Conservation (phyloP, 1,140 invertebrate species). For the Alviniconcha marisindica region DNA sequence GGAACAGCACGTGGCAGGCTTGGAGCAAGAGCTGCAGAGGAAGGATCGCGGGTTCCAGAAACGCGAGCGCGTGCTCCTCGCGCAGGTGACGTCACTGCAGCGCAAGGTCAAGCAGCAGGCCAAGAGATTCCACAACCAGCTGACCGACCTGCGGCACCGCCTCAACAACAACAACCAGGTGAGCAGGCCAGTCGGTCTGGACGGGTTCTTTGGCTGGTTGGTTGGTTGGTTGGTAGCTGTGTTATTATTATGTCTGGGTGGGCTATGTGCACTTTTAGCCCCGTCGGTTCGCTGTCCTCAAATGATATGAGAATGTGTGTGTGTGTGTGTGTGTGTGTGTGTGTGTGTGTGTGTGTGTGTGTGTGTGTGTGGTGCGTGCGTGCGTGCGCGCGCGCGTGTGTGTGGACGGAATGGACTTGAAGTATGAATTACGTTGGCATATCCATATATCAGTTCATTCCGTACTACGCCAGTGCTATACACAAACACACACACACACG, state of each 20-base stretch:
- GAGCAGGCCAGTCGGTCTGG: too few relatives aligned
- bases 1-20: slow-evolving; percentile 48
- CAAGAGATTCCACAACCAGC: slow-evolving; percentile 48
- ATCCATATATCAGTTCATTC: too few relatives aligned
- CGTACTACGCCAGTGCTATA: too few relatives aligned
- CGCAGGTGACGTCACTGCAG: slow-evolving; percentile 50
- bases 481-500: too few relatives aligned
- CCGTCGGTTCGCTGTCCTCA: too few relatives aligned
- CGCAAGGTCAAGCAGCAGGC: slow-evolving; percentile 50
- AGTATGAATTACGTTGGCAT: too few relatives aligned
- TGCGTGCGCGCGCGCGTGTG: background rate
- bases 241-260: too few relatives aligned
- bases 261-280: too few relatives aligned
- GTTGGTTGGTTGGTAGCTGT: too few relatives aligned
- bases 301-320: background rate
- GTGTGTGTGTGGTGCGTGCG: slow-evolving; percentile 9
- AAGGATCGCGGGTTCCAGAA: slow-evolving; percentile 45
- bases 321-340: background rate
- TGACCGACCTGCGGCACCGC: slow-evolving; percentile 19
- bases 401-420: too few relatives aligned
- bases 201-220: too few relatives aligned
- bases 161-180: background rate
- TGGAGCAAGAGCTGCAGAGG: slow-evolving; percentile 53
- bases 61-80: slow-evolving; percentile 54
- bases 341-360: slow-evolving; percentile 10